Base-by-base conservation (phyloP, 2,888 invertebrate species). In the Frankliniella fusca region DNA sequence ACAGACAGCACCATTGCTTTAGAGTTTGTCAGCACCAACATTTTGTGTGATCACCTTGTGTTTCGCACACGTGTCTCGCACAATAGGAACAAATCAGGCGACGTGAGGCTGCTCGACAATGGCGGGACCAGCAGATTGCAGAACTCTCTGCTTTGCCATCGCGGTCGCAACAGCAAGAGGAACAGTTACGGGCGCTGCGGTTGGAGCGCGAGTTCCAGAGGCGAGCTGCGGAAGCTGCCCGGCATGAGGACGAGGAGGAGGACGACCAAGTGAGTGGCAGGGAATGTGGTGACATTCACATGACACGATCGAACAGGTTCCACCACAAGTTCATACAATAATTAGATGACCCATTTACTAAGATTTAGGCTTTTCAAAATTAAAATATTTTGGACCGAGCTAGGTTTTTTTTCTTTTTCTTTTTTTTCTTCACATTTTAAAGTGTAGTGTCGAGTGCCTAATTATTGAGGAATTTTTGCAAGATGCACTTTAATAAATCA, bases 181-280 rank as follows among this genome's bases (percentile, higher is more conserved):
- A 97, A 87, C 95, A 96, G 86, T 89, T 97, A 27, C 92, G 96
- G 82, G 94, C 96, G n/a, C 89, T 98, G 82, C 93, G 94, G 84
- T 90, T 98, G n/a, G 98, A 98, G 87, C 91, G 95, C 83, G 98
- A 98, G 88, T 98, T 98, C 88, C 97, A 98, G 87, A 91, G 96
- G 81, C 90, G 98, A 81, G 97, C 97, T 5, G 93, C 94, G 86
- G 95, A 96, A 88, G 91, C 91, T 54, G 92, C 91, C 83, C 92
- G 90, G 84, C 92, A 92, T 84, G 94, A 92, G 85, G 93, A 93
- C 82, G 94, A 94, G 81, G 93, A 92, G 84, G 90, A 93, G 87
- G 90, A 92, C 87, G 90, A 93, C 87, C 89, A 89, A 70, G 89
- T 85, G 61, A 70, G 70, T 70, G 70, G 70, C 10, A 23, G 23